A percentile compares a stretch with the other conserved stretches of the same genome.
Conservation (phyloP, 2,113 vertebrate genomes). For the Fukomys damarensis region DNA sequence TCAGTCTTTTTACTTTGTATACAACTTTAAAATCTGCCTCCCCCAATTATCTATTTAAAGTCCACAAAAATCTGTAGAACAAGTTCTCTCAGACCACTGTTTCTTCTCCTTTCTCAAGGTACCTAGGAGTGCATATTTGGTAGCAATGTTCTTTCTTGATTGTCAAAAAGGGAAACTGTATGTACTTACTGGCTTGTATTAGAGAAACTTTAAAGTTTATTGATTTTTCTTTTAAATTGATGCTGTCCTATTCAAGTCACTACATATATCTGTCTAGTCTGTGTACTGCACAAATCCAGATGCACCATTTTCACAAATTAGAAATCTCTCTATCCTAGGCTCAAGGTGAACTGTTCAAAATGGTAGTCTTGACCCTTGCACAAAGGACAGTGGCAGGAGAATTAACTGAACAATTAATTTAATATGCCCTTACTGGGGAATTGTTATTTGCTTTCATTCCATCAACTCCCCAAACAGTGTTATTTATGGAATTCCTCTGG, state of each 20-base stretch:
- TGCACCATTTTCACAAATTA: neutral
- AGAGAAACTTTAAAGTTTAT: neutral
- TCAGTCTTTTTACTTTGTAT: slow-evolving; percentile 62
- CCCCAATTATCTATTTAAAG: slow-evolving; percentile 53
- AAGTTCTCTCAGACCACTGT: neutral
- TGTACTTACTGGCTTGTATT: neutral
- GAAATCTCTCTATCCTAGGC: neutral
- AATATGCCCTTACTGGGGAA: neutral
- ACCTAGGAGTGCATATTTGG: neutral
- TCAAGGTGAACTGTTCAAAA: neutral
- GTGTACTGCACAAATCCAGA: neutral
- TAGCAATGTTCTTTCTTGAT: slow-evolving; percentile 3
- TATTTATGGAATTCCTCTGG: neutral
- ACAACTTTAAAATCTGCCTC: slow-evolving; percentile 49
- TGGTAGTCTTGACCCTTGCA: neutral
- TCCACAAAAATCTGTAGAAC: slow-evolving; percentile 22
- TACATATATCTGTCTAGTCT: neutral
- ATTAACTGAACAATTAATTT: neutral
- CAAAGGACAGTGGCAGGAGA: neutral
- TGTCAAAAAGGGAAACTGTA: neutral
- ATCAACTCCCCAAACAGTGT: neutral
- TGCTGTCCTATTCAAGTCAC: neutral
- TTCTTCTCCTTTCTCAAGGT: neutral
- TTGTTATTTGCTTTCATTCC: neutral
- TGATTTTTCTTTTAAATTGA: slow-evolving; percentile 51